Percentiles rank a stretch among this genome's conserved stretches.
Conservation (phyloP, 2,113 vertebrate species). For the Hypanus sabinus region DNA sequence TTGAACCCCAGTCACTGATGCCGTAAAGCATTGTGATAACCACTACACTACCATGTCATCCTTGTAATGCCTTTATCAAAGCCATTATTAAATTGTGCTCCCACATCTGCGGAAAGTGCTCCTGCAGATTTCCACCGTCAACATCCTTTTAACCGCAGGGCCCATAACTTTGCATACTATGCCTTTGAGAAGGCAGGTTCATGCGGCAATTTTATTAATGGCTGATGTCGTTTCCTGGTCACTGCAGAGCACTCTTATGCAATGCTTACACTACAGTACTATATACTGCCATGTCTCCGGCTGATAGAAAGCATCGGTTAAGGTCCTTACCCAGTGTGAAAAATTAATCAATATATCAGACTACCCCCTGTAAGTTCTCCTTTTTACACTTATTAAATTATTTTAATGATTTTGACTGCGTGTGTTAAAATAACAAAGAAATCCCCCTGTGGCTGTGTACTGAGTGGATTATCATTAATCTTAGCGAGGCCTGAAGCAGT, state of each 20-base stretch:
- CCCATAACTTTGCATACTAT: not conserved
- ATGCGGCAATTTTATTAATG: not conserved
- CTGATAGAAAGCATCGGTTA: not conserved
- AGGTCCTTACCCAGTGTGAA: not conserved
- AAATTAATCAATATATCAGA: not conserved
- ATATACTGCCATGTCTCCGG: not conserved
- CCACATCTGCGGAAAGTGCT: not conserved
- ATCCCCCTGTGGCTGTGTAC: not conserved
- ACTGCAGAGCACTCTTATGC: not conserved
- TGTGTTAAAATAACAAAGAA: not conserved
- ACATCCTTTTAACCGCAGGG: not conserved
- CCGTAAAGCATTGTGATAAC: no score
- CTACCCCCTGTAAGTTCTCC: not conserved
- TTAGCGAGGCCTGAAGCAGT: not conserved
- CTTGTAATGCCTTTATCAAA: not conserved
- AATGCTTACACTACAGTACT: not conserved
- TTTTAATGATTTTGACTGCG: not conserved
- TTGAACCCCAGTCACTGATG: no score
- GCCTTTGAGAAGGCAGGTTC: not conserved
- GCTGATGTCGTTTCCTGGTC: not conserved
- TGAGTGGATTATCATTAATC: constrained; percentile 13
- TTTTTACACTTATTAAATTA: not conserved
- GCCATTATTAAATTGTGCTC: not conserved
- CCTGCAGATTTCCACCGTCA: not conserved
- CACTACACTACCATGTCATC: no score